Evolutionary conservation across 2,797 vertebrate species (phyloP).

Genomic region (Chromis chromis): DNA sequence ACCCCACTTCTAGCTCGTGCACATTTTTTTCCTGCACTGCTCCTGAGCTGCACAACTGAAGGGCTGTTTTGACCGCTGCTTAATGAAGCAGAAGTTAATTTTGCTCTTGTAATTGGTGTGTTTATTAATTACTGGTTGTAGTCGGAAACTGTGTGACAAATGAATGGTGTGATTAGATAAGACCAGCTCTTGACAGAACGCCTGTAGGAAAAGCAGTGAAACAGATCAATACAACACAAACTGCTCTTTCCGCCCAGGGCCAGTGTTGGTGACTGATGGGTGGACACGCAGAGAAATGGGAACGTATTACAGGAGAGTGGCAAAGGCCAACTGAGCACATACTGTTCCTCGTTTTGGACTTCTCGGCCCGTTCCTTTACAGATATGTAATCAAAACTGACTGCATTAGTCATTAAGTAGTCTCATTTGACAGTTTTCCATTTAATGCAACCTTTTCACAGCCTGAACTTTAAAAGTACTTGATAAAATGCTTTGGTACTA

Average conservation of each 20-base stretch:
- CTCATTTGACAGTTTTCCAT: conserved; percentile 4
- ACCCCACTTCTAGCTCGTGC: conserved; percentile 31
- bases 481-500: too few relatives aligned
- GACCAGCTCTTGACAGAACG: conserved; percentile 61
- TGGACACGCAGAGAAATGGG: conserved; percentile 51
- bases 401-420: neutral
- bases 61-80: conserved; percentile 31
- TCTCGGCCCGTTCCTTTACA: neutral
- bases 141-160: conserved; percentile 68
- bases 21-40: neutral
- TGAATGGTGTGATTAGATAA: conserved; percentile 77
- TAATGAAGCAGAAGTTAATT: conserved; percentile 66
- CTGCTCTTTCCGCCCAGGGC: conserved; percentile 44
- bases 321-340: conserved; percentile 24
- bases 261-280: conserved; percentile 58
- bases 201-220: conserved; percentile 59
- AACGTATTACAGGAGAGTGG: conserved; percentile 33
- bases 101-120: conserved; percentile 68
- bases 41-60: conserved; percentile 3
- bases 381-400: conserved; percentile 1
- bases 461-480: too few relatives aligned
- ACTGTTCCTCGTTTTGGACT: conserved; percentile 1
- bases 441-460: neutral
- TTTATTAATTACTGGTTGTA: conserved; percentile 71
- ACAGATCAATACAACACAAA: conserved; percentile 74